Base-by-base conservation (phyloP, 2,888 invertebrate species). In the Lampropteryx suffumata region DNA sequence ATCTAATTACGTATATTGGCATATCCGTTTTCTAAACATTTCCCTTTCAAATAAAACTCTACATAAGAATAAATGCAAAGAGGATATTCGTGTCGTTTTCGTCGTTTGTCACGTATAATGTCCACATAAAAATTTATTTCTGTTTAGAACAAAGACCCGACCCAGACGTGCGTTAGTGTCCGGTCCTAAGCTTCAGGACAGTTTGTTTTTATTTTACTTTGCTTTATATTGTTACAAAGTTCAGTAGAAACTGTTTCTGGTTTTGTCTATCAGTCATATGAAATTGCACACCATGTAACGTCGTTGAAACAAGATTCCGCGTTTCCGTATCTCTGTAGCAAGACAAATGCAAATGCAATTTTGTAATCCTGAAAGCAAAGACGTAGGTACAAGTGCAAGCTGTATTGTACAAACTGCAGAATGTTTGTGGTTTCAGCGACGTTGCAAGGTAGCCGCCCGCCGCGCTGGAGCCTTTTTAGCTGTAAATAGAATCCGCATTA, bases 401-500 rank as follows among this genome's bases (percentile, higher is more conserved):
- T 17, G 35, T 21, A 24, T 40, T 39, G 26, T 39, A 29, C 17
- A 29, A 47, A 30, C 42, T 42, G 41, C 47, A 43, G 26, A 76
- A 81, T 71, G 75, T 77, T 76, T 73, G 74, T 69, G 74, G 69
- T 70, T 28, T 45, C 50, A 37, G 43, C 73, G 71, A 79, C 77
- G 76, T 73, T 72, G 69, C 72, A 63, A 73, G 71, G 70, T 65
- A 66, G 79, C 70, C 76, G 58, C 65, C 62, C 64, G 71, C 84
- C 80, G 72, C 85, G 80, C n/a, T n/a, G n/a, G n/a, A n/a, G n/a
- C 76, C 80, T 73, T 69, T 73, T 70, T 73, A 73, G 72, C 81
- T 81, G 78, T 82, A 84, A 87, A 85, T 82, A 79, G 76, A 82
- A 71, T 79, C 69, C 76, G 76, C 82, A 84, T 85, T 86, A 86